These are phyloP conservation scores for Hydrocynus forskahlii DNA, from an alignment of 2,797 vertebrate species.

Conservation along the genomic window DNA sequence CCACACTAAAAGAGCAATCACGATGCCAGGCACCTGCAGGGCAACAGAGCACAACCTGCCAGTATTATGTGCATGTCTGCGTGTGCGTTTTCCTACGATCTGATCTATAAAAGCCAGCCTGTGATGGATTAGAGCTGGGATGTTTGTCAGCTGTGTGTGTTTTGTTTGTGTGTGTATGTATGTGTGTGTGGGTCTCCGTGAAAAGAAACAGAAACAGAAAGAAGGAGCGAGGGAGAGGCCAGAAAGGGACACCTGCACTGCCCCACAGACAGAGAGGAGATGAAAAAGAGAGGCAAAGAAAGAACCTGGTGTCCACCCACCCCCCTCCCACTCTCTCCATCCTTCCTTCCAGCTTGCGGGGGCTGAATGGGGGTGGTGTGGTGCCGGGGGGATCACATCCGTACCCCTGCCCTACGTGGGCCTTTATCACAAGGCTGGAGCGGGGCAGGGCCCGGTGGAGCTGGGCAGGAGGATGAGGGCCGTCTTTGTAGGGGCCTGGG, in stretches of 20 bases:
- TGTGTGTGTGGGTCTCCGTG: conserved; percentile 43
- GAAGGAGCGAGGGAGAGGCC: conserved; percentile 54
- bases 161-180: conserved; percentile 48
- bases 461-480: conserved; percentile 74
- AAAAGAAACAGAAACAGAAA: conserved; percentile 59
- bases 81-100: conserved; percentile 56
- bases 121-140: conserved; percentile 81
- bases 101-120: conserved; percentile 80
- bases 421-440: conserved; percentile 76
- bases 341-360: conserved; percentile 67
- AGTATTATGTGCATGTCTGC: conserved; percentile 65
- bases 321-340: conserved; percentile 55
- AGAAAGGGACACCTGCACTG: conserved; percentile 81
- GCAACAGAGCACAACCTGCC: conserved; percentile 79
- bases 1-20: conserved; percentile 85
- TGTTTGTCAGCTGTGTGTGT: conserved; percentile 64
- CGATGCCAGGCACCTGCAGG: conserved; percentile 84
- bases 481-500: conserved; percentile 78
- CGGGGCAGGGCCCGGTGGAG: conserved; percentile 75
- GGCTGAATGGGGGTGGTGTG: conserved; percentile 73
- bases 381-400: conserved; percentile 75
- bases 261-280: conserved; percentile 70
- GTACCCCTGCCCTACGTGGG: conserved; percentile 68
- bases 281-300: conserved; percentile 73
- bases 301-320: conserved; percentile 79